A percentile compares a stretch with the other conserved stretches of the same genome.
Conservation (phyloP, 2,113 vertebrate species). For the Oxyruncus cristatus region DNA sequence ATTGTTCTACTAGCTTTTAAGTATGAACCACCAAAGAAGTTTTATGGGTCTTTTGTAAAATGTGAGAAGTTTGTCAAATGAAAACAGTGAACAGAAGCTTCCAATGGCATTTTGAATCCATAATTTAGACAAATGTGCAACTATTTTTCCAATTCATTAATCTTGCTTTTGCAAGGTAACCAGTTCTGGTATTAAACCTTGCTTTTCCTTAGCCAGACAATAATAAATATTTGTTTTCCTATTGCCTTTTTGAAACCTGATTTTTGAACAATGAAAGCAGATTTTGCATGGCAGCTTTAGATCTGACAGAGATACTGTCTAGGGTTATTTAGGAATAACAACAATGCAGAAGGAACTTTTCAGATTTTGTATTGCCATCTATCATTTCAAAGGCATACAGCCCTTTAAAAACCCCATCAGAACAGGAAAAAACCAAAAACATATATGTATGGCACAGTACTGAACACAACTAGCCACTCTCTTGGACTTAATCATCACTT, state of each 20-base stretch:
- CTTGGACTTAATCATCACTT: background rate
- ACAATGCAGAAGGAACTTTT: background rate
- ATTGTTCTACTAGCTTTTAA: background rate
- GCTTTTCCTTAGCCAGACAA: background rate
- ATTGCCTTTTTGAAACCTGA: background rate
- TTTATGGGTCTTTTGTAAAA: background rate
- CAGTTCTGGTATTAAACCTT: background rate
- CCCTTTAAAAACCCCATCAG: background rate
- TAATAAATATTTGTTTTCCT: background rate
- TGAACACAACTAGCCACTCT: background rate
- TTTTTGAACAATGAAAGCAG: background rate
- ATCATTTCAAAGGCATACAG: background rate
- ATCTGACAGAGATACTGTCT: background rate
- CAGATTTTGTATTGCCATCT: background rate
- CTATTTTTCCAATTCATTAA: background rate
- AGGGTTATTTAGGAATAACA: background rate
- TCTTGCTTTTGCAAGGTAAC: background rate
- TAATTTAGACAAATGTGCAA: background rate
- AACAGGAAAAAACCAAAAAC: accelerated
- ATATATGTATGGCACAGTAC: background rate
- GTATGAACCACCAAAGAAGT: background rate
- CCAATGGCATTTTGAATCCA: background rate
- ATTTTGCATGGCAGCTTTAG: background rate
- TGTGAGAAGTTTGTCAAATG: background rate
- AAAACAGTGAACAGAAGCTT: background rate